Evolutionary conservation across 2,888 invertebrate species (phyloP).

Genomic region (Galeopsomyia nigrocyanea): DNA sequence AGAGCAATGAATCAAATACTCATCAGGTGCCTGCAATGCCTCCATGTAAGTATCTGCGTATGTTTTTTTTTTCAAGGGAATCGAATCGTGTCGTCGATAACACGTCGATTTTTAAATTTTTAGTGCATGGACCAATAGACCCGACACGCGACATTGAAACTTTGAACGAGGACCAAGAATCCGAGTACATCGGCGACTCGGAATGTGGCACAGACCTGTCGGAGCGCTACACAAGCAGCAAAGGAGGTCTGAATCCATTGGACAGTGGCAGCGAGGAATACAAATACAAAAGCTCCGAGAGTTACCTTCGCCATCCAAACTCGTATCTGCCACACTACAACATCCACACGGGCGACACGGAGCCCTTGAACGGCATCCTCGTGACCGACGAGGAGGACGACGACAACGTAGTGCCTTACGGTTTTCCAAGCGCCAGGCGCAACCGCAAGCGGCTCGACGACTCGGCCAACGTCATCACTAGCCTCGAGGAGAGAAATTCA

Average conservation of each 20-base stretch:
- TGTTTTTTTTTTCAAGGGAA: neutral
- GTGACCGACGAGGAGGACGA: conserved; percentile 67
- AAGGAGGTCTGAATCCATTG: conserved; percentile 74
- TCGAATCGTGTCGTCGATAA: neutral
- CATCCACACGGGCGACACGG: conserved; percentile 75
- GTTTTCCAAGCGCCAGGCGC: conserved; percentile 69
- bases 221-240: conserved; percentile 70
- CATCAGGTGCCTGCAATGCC: conserved; percentile 67
- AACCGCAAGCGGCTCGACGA: conserved; percentile 63
- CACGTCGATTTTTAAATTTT: neutral
- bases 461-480: conserved; percentile 73
- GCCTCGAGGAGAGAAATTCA: conserved; percentile 82
- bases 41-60: conserved; percentile 63
- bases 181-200: conserved; percentile 78
- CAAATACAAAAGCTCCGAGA: conserved; percentile 73
- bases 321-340: conserved; percentile 83
- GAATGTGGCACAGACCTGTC: conserved; percentile 75
- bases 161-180: conserved; percentile 78
- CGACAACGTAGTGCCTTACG: conserved; percentile 70
- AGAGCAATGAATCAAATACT: conserved; percentile 81
- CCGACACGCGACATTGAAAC: conserved; percentile 77
- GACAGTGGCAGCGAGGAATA: conserved; percentile 76
- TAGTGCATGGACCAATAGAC: conserved; percentile 69
- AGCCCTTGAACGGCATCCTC: conserved; percentile 67
- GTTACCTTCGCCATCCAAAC: conserved; percentile 87